These are phyloP conservation scores for Propsilocerus akamusi DNA, from an alignment of 1,140 invertebrate species.

Conservation along the genomic window DNA sequence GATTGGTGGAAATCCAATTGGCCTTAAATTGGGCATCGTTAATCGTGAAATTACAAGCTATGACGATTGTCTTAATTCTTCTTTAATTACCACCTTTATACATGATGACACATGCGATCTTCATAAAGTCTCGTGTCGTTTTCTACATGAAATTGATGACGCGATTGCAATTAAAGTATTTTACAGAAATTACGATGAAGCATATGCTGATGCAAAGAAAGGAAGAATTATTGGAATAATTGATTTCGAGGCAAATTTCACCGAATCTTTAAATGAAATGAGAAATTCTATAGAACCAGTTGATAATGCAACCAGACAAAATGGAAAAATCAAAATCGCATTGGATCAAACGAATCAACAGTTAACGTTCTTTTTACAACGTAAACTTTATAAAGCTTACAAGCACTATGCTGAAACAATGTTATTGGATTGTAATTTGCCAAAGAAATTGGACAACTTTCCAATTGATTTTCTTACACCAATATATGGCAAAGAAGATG, in stretches of 20 bases:
- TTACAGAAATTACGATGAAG: conserved; percentile 26
- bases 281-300: conserved; percentile 30
- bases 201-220: conserved; percentile 33
- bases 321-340: conserved; percentile 37
- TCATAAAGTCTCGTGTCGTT: conserved; percentile 27
- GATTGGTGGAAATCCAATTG: conserved; percentile 56
- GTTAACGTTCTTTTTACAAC: conserved; percentile 42
- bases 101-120: conserved; percentile 22
- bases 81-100: conserved; percentile 14
- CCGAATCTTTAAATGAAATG: conserved; percentile 35
- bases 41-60: conserved; percentile 43
- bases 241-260: conserved; percentile 56
- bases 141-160: conserved; percentile 25
- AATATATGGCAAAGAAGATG: conserved; percentile 43
- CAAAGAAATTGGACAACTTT: conserved; percentile 30
- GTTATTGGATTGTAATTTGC: conserved; percentile 34
- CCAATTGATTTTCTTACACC: conserved; percentile 48
- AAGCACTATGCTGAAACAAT: conserved; percentile 32
- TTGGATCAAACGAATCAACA: conserved; percentile 36
- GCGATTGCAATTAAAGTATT: conserved; percentile 19
- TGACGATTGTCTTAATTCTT: conserved; percentile 14
- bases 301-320: conserved; percentile 27
- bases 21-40: conserved; percentile 53
- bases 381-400: conserved; percentile 40
- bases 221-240: conserved; percentile 50